These are phyloP conservation scores for Rhinatrema bivittatum DNA, from an alignment of 2,797 vertebrate genomes.

Conservation along the genomic window DNA sequence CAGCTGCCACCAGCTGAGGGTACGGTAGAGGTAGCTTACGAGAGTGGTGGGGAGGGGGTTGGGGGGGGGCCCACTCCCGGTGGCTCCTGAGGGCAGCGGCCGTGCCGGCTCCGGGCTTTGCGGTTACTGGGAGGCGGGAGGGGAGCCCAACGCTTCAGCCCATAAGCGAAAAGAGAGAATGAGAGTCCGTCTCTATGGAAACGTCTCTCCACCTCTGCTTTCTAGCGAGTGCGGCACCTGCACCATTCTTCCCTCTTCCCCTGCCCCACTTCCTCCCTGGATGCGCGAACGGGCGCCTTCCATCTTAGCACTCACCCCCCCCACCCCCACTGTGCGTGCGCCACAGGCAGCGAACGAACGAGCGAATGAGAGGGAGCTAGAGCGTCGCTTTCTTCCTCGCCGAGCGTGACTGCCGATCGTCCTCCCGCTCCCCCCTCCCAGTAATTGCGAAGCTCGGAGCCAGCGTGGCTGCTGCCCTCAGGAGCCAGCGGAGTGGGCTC, in stretches of 20 bases:
- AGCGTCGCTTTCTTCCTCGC: background rate
- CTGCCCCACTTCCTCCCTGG: background rate
- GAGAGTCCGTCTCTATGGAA: too few relatives aligned
- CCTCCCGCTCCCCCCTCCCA: background rate
- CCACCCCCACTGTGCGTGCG: accelerated
- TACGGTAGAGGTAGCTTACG: too few relatives aligned
- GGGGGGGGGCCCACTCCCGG: too few relatives aligned
- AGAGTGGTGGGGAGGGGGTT: too few relatives aligned
- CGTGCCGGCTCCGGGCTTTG: too few relatives aligned
- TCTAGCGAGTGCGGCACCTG: background rate
- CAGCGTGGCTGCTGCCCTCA: background rate
- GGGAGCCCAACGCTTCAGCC: too few relatives aligned
- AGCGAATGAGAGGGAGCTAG: background rate
- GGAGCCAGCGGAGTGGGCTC: slow-evolving; percentile 14
- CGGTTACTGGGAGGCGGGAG: too few relatives aligned
- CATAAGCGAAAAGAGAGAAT: too few relatives aligned
- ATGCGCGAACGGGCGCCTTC: accelerated
- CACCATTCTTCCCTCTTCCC: background rate
- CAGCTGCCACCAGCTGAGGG: too few relatives aligned
- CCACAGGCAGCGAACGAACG: background rate
- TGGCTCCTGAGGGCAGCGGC: too few relatives aligned
- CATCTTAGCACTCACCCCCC: accelerated
- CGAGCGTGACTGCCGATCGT: background rate
- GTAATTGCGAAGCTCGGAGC: too few relatives aligned
- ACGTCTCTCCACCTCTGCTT: background rate